These are phyloP conservation scores for Drosophila persimilis DNA, from an alignment of 1,140 invertebrate species.

Conservation along the genomic window DNA sequence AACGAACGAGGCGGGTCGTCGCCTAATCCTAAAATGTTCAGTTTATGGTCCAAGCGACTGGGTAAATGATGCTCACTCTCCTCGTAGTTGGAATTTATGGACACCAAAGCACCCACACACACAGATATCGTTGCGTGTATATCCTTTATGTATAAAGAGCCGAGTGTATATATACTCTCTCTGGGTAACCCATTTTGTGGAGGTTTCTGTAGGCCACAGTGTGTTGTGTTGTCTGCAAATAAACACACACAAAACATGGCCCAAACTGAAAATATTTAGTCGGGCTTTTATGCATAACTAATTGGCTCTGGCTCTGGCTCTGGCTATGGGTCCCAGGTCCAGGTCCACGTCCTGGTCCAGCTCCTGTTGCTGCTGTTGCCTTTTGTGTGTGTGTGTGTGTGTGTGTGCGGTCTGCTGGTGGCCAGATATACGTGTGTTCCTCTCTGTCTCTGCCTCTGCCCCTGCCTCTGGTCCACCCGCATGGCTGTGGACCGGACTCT, in stretches of 20 bases:
- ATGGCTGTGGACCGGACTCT: slow-evolving; percentile 7
- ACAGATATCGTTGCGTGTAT: too few species aligned
- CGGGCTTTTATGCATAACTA: slow-evolving; percentile 75
- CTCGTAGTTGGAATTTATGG: slow-evolving; percentile 41
- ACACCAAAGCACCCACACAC: slow-evolving; percentile 35
- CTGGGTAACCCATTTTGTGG: slow-evolving; percentile 19
- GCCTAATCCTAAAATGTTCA: slow-evolving; percentile 62
- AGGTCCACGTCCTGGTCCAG: slow-evolving; percentile 4
- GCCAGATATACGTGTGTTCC: slow-evolving; percentile 24
- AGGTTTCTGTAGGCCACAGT: neutral
- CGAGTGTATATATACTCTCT: neutral
- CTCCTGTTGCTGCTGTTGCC: slow-evolving; percentile 14
- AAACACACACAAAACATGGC: slow-evolving; percentile 50
- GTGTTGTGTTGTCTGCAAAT: slow-evolving; percentile 34
- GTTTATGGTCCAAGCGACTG: slow-evolving; percentile 59
- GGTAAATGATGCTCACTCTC: slow-evolving; percentile 26
- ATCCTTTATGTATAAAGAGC: neutral
- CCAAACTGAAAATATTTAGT: slow-evolving; percentile 65
- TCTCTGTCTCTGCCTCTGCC: slow-evolving; percentile 3
- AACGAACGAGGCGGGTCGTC: neutral
- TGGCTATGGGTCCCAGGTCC: neutral
- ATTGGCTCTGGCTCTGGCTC: slow-evolving; percentile 51
- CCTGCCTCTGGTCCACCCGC: slow-evolving; percentile 21
- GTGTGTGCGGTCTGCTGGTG: slow-evolving; percentile 48
- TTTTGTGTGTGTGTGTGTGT: slow-evolving; percentile 21